A percentile compares a stretch with the other conserved stretches of the same genome.
Conservation (phyloP, 2,888 invertebrate species). For the Tipula vernalis region DNA sequence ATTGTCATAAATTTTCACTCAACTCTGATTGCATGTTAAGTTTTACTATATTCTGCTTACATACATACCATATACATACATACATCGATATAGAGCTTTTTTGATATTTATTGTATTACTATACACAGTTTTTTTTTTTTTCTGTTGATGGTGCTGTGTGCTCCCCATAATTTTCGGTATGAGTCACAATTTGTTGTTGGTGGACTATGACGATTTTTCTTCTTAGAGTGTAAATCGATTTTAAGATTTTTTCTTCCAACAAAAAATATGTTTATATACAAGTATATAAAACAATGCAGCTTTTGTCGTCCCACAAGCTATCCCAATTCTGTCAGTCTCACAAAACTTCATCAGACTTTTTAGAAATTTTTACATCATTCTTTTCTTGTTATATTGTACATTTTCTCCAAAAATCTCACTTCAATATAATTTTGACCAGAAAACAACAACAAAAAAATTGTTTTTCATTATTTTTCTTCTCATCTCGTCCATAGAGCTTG, state of each 20-base stretch:
- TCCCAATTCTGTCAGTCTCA: neutral
- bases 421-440: neutral
- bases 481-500: neutral
- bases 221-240: constrained; percentile 4
- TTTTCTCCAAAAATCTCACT: neutral
- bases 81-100: neutral
- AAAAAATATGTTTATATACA: neutral
- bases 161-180: neutral
- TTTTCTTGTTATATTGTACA: neutral
- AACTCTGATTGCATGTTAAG: constrained; percentile 10
- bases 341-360: neutral
- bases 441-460: neutral
- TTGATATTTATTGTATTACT: neutral
- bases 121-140: neutral
- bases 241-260: neutral
- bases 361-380: neutral
- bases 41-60: neutral
- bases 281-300: neutral
- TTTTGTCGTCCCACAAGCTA: neutral
- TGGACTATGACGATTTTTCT: neutral
- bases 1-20: constrained; percentile 10
- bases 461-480: neutral
- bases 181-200: neutral
- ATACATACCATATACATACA: neutral
- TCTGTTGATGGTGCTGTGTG: neutral